Percentiles rank a stretch among this genome's conserved stretches.
Conservation (phyloP, 2,797 vertebrate species). For the Hozukius guyotensis region DNA sequence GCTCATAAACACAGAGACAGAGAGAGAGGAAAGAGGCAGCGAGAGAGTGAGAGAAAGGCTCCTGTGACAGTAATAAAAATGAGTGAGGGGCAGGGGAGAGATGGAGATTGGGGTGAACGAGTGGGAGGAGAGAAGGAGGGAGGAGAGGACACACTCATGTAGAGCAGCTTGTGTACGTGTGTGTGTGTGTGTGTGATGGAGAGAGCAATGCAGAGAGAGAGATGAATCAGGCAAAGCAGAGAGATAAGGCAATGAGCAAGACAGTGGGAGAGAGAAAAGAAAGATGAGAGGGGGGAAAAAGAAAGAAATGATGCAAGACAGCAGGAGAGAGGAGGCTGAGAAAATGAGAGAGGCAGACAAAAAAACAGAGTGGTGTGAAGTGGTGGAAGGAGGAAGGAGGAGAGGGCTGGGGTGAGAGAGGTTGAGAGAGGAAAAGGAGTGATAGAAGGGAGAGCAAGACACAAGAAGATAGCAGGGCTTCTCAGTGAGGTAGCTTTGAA, state of each 20-base stretch:
- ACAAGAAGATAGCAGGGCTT: slow-evolving; percentile 15
- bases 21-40: slow-evolving; percentile 43
- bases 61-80: slow-evolving; percentile 77
- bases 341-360: slow-evolving; percentile 32
- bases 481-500: slow-evolving; percentile 45
- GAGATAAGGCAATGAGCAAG: slow-evolving; percentile 58
- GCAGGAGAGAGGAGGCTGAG: slow-evolving; percentile 29
- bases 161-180: slow-evolving; percentile 40
- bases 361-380: slow-evolving; percentile 31
- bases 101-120: slow-evolving; percentile 74
- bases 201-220: slow-evolving; percentile 29
- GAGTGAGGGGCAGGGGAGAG: slow-evolving; percentile 70
- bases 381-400: background rate
- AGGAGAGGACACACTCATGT: slow-evolving; percentile 57
- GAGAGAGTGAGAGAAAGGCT: slow-evolving; percentile 61
- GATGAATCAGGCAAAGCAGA: slow-evolving; percentile 56
- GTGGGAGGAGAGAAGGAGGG: slow-evolving; percentile 67
- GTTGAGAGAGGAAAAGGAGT: background rate
- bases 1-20: slow-evolving; percentile 86
- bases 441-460: slow-evolving; percentile 3
- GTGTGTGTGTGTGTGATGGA: slow-evolving; percentile 22
- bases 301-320: slow-evolving; percentile 51
- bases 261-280: slow-evolving; percentile 37
- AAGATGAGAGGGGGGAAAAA: slow-evolving; percentile 14
- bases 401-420: background rate